These are phyloP conservation scores for Rhinophrynus dorsalis DNA, from an alignment of 2,797 vertebrate species.

Conservation along the genomic window DNA sequence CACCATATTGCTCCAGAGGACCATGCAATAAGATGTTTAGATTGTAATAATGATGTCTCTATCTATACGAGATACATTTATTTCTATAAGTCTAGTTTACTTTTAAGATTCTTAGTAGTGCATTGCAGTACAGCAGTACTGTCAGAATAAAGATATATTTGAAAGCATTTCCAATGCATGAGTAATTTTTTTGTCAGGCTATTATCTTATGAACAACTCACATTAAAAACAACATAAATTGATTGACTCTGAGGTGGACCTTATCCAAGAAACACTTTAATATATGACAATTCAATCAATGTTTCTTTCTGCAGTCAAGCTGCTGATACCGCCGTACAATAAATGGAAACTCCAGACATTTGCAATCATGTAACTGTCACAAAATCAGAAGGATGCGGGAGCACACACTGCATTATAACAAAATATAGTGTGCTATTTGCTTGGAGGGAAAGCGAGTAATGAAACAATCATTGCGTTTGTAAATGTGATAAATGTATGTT, in stretches of 20 bases:
- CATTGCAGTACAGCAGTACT: not conserved
- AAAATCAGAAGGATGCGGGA: conserved; percentile 5
- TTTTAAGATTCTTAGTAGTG: conserved; percentile 9
- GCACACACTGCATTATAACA: conserved; percentile 23
- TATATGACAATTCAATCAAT: conserved; percentile 43
- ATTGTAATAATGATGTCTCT: not conserved
- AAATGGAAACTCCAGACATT: conserved; percentile 27
- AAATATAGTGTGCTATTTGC: conserved; percentile 35
- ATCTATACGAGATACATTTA: not conserved
- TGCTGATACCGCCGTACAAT: conserved; percentile 19
- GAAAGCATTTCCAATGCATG: conserved; percentile 26
- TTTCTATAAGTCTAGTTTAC: not conserved
- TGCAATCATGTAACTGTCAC: conserved; percentile 48
- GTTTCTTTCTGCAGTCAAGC: conserved; percentile 23
- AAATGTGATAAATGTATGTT: conserved; percentile 20
- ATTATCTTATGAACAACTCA: conserved; percentile 49
- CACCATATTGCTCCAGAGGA: not conserved
- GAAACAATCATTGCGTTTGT: conserved; percentile 11
- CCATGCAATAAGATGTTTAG: not conserved
- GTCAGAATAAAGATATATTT: conserved; percentile 40
- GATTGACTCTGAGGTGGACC: conserved; percentile 42
- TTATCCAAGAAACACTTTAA: conserved; percentile 41
- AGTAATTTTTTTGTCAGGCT: conserved; percentile 46
- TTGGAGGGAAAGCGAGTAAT: conserved; percentile 33
- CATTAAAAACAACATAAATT: conserved; percentile 39